phyloP scores from a whole-genome alignment of 1,140 invertebrate species.

The Pogonognathellus flavescens region DNA sequence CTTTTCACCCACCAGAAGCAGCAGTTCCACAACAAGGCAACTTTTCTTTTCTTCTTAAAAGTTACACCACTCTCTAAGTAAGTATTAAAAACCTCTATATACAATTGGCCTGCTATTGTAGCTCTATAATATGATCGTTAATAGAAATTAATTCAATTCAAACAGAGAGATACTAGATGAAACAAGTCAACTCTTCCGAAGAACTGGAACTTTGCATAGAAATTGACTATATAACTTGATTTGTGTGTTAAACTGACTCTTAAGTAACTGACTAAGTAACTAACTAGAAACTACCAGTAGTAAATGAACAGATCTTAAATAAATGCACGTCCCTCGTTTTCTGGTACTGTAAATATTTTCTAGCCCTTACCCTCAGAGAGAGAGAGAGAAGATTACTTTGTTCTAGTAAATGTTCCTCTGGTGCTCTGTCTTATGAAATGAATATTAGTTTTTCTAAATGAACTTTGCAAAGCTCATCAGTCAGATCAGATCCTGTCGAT shows the following conservation, averaged over 20 bases:
- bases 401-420: neutral
- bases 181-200: neutral
- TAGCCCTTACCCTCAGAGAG: no score
- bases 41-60: constrained; percentile 23
- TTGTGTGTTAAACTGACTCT: neutral
- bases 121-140: no score
- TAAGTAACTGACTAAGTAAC: neutral
- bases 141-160: neutral
- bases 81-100: neutral
- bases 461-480: constrained; percentile 30
- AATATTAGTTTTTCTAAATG: neutral
- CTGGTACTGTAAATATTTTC: no score
- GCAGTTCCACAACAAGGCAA: constrained; percentile 5
- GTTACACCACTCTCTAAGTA: neutral
- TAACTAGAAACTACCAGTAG: no score
- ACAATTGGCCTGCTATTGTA: neutral
- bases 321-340: no score
- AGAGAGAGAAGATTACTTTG: no score
- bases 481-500: constrained; percentile 48
- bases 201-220: neutral
- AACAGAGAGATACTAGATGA: neutral
- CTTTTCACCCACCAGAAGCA: neutral
- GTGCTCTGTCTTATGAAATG: neutral
- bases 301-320: no score
- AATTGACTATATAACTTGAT: constrained; percentile 20